Conservation (phyloP, 2,113 vertebrate species). For the Dromiciops gliroides region DNA sequence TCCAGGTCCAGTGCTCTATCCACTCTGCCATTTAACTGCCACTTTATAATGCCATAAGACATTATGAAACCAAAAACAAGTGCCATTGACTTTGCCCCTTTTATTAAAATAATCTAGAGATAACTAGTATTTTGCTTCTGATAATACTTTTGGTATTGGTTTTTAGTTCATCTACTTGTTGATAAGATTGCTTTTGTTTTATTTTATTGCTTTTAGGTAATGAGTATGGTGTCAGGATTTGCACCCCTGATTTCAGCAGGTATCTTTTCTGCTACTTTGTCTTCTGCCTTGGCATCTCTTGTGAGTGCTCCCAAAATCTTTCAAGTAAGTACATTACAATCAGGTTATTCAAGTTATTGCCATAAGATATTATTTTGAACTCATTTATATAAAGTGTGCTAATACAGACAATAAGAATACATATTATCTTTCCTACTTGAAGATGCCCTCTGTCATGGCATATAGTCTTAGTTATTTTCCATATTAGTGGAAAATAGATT, state of each 20-base stretch:
- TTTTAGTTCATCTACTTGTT: neutral
- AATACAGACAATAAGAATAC: neutral
- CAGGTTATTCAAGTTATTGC: neutral
- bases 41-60: neutral
- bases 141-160: neutral
- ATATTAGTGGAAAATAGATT: neutral
- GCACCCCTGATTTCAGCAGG: slow-evolving; percentile 96
- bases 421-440: neutral
- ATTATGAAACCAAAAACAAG: neutral
- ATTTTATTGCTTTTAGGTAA: slow-evolving; percentile 85
- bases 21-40: neutral
- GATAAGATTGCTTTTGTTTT: neutral
- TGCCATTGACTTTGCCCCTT: neutral
- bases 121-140: neutral
- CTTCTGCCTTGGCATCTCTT: slow-evolving; percentile 97
- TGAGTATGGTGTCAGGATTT: slow-evolving; percentile 97
- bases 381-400: neutral
- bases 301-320: slow-evolving; percentile 99
- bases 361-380: neutral
- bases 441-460: neutral
- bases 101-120: slow-evolving; percentile 1
- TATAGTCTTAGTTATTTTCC: slow-evolving; percentile 43
- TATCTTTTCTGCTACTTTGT: slow-evolving; percentile 98
- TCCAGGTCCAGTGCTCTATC: neutral
- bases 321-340: slow-evolving; percentile 86